phyloP scores from a whole-genome alignment of 1,140 invertebrate genomes.

The Ylistrum balloti region DNA sequence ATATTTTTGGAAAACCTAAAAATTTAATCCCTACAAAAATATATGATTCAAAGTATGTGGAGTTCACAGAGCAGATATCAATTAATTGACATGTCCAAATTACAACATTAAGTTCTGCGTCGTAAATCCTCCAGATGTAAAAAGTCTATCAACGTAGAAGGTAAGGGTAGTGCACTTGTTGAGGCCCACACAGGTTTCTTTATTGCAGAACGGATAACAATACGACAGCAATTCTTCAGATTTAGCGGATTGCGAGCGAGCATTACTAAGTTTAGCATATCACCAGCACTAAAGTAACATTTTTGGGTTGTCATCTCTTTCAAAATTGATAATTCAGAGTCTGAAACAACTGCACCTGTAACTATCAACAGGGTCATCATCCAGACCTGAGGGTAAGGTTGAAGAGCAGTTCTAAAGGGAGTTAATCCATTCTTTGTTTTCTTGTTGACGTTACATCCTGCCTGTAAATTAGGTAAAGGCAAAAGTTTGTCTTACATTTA shows the following conservation, averaged over 20 bases:
- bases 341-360: not conserved
- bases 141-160: not conserved
- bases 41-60: too few species aligned
- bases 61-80: too few species aligned
- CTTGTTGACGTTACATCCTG: not conserved
- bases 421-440: conserved; percentile 29
- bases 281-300: not conserved
- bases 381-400: not conserved
- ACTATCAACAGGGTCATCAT: conserved; percentile 8
- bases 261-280: not conserved
- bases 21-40: too few species aligned
- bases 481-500: too few species aligned
- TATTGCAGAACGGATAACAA: not conserved
- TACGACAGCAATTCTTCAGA: conserved; percentile 13
- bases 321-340: not conserved
- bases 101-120: too few species aligned
- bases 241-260: not conserved
- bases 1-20: too few species aligned
- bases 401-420: not conserved
- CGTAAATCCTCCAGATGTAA: not conserved
- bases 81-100: too few species aligned
- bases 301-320: not conserved
- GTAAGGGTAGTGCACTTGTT: not conserved
- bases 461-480: not conserved
- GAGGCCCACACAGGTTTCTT: not conserved